phyloP scores from a whole-genome alignment of 2,797 vertebrate species.

The Zalophus californianus region DNA sequence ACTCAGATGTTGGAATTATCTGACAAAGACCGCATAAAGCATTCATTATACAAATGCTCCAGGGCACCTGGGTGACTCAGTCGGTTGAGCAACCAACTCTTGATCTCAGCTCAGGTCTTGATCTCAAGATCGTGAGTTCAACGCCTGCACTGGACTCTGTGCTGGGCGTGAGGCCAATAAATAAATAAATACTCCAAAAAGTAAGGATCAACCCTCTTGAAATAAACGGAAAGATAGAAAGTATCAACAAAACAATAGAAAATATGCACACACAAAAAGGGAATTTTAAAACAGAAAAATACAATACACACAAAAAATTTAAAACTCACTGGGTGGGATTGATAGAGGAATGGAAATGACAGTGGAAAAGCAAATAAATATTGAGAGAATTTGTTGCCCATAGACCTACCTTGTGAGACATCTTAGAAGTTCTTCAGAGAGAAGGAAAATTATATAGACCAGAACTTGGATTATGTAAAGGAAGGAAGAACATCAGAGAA shows the following conservation, averaged over 20 bases:
- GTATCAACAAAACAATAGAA: background rate
- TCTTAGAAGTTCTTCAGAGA: background rate
- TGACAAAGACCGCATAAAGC: background rate
- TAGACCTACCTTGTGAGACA: background rate
- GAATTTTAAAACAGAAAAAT: background rate
- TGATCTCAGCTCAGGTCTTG: background rate
- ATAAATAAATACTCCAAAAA: background rate
- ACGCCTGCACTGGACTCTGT: background rate
- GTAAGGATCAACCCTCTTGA: background rate
- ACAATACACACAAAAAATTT: background rate
- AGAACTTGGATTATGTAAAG: background rate
- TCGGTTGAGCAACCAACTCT: background rate
- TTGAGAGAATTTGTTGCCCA: background rate
- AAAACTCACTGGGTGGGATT: background rate
- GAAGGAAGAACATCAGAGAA: background rate
- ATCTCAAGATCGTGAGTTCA: background rate
- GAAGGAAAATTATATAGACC: background rate
- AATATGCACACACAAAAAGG: background rate
- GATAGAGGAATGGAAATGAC: background rate
- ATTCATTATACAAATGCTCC: background rate
- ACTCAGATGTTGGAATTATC: background rate
- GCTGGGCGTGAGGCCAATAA: background rate
- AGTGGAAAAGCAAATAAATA: background rate
- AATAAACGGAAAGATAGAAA: background rate
- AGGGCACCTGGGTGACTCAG: background rate